Evolutionary conservation across 2,113 vertebrate genomes (phyloP), one percentile per base, ranked within the genome.

Genomic region (Myrmophylax atrothorax): DNA sequence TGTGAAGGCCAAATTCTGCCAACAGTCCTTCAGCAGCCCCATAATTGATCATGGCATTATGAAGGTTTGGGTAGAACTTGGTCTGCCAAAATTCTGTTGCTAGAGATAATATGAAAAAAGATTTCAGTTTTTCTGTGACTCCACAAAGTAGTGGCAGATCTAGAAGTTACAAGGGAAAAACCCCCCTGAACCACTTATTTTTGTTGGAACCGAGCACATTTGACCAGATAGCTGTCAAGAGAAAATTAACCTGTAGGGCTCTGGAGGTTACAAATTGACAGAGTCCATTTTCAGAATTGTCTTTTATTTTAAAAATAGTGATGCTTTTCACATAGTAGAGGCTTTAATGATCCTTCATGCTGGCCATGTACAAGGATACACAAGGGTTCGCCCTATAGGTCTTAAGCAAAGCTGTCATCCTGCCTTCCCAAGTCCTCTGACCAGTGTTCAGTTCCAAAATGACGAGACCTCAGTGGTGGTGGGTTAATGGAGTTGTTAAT

Each of bases 381-480:
- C 14, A n/a, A 49, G 4, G 13, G 7, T 63, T 86, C 90, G 35
- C 28, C 13, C 26, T 60, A 3, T 22, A 31, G 24, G 10, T 75
- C 1, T 7, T 67, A 29, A 44, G 46, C 15, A 56, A 60, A 78
- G 29, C 50, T 63, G 35, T 26, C 18, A 26, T 49, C 18, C 25
- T 10, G 40, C 10, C 23, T 69, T 89, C 28, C 49, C 23, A 37
- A 79, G 82, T 33, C 17, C 23, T 86, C 28, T 75, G 56, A 44
- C 24, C 24, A 60, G 17, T 53, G 89, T 93, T 93, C 59, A 62
- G 24, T 46, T 92, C 28, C 12, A 25, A 75, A 95, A 55, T 2
- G 0, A 24, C 7, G 53, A 70, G 38, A 60, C 16, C 7, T 0
- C 1, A 12, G 46, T 69, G 53, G 19, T 4, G 2, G 8, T 18